These are phyloP conservation scores for Lutra lutra DNA, from an alignment of 2,797 vertebrate species.

Conservation along the genomic window DNA sequence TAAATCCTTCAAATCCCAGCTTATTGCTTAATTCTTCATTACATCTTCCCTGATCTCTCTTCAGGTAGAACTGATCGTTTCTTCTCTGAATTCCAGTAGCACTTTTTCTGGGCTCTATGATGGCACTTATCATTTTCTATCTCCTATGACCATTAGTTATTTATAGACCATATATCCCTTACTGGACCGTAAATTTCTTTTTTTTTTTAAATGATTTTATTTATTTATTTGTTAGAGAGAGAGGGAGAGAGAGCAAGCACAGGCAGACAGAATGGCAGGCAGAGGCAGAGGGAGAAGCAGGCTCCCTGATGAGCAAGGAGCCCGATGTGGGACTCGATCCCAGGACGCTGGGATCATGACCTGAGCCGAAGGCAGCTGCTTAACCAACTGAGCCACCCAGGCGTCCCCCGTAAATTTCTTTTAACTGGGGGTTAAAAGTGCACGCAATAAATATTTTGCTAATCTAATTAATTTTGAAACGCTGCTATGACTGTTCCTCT, in stretches of 20 bases:
- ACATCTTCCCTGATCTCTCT: neutral
- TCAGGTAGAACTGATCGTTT: neutral
- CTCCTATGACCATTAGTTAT: neutral
- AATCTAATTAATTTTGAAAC: conserved; percentile 4
- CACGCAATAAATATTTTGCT: conserved; percentile 7
- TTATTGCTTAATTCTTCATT: conserved; percentile 31
- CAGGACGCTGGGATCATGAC: too few relatives aligned
- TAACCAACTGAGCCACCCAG: too few relatives aligned
- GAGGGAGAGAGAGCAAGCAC: too few relatives aligned
- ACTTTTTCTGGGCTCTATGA: neutral
- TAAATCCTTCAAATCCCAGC: neutral
- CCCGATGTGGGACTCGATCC: too few relatives aligned
- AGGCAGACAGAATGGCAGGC: too few relatives aligned
- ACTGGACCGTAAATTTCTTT: neutral
- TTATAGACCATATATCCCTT: neutral
- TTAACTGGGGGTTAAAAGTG: neutral
- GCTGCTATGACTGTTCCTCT: neutral
- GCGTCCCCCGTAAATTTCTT: conserved; percentile 3
- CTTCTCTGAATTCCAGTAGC: neutral
- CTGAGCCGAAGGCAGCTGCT: too few relatives aligned
- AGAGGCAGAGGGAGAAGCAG: too few relatives aligned
- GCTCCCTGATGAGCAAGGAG: too few relatives aligned
- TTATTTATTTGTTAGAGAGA: too few relatives aligned
- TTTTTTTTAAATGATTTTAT: too few relatives aligned
- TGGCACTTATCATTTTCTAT: neutral